Evolutionary conservation across 2,113 vertebrate genomes (phyloP).

Genomic region (Nannobrachium achirus): DNA sequence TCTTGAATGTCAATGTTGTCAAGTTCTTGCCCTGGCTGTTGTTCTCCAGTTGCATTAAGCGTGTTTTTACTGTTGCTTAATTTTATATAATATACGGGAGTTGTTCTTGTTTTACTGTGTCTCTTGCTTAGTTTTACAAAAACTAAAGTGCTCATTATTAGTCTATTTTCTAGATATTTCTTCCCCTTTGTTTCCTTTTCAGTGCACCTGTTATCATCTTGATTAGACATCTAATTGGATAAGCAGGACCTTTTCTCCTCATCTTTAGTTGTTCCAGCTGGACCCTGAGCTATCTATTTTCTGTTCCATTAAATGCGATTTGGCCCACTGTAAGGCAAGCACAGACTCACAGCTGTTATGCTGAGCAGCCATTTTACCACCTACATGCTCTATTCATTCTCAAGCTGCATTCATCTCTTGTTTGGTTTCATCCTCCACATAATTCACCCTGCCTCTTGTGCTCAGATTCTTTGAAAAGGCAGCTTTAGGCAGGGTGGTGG

Average conservation of each 20-base stretch:
- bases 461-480: slow-evolving; percentile 23
- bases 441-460: background rate
- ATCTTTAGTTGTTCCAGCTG: background rate
- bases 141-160: slow-evolving; percentile 13
- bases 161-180: background rate
- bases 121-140: background rate
- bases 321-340: background rate
- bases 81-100: no score
- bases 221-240: slow-evolving; percentile 8
- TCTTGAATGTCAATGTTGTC: no score
- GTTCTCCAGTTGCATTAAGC: background rate
- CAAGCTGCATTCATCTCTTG: background rate
- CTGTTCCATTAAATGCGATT: background rate
- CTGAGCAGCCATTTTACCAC: background rate
- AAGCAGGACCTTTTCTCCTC: background rate
- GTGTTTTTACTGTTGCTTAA: background rate
- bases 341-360: background rate
- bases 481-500: slow-evolving; percentile 13
- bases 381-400: background rate
- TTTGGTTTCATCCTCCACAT: background rate
- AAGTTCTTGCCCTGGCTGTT: background rate
- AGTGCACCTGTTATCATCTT: background rate
- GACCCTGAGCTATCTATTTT: background rate
- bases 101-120: background rate
- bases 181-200: background rate